Conservation (phyloP, 2,888 invertebrate species). For the Ganaspis brasiliensis region DNA sequence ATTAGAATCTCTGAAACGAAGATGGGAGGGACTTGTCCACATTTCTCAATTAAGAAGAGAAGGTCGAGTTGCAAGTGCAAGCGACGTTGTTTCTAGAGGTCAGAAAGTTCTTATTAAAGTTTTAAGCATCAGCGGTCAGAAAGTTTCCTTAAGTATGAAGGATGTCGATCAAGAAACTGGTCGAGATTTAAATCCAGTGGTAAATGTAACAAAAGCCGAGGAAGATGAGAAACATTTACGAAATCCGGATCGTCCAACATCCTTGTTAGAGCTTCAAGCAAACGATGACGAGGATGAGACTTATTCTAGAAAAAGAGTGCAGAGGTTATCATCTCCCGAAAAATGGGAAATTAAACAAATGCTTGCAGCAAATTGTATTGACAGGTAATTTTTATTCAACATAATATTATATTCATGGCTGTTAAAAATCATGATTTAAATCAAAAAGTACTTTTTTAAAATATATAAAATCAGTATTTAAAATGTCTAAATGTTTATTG, state of each 20-base stretch:
- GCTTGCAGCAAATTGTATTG: conserved; percentile 77
- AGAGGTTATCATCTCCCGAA: conserved; percentile 97
- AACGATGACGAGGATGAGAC: conserved; percentile 90
- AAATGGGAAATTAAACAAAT: conserved; percentile 98
- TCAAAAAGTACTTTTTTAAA: too few species aligned
- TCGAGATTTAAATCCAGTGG: conserved; percentile 94
- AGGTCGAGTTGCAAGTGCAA: conserved; percentile 96
- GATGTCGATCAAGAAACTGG: conserved; percentile 98
- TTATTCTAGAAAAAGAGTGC: conserved; percentile 91
- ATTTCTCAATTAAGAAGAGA: conserved; percentile 96
- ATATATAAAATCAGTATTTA: too few species aligned
- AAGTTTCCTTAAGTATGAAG: conserved; percentile 96
- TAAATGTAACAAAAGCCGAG: conserved; percentile 84
- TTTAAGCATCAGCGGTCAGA: conserved; percentile 95
- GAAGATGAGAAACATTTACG: conserved; percentile 88
- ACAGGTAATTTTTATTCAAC: conserved; percentile 66
- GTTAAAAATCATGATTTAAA: too few species aligned
- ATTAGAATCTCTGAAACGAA: conserved; percentile 92
- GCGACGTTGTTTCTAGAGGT: conserved; percentile 95
- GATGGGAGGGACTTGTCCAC: conserved; percentile 98
- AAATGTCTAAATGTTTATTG: too few species aligned
- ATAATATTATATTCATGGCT: too few species aligned
- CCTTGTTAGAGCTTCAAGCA: conserved; percentile 81
- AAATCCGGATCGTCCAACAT: conserved; percentile 94
- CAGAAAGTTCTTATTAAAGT: conserved; percentile 95